Conservation (phyloP, 2,888 invertebrate species). For the Conomelus anceps region DNA sequence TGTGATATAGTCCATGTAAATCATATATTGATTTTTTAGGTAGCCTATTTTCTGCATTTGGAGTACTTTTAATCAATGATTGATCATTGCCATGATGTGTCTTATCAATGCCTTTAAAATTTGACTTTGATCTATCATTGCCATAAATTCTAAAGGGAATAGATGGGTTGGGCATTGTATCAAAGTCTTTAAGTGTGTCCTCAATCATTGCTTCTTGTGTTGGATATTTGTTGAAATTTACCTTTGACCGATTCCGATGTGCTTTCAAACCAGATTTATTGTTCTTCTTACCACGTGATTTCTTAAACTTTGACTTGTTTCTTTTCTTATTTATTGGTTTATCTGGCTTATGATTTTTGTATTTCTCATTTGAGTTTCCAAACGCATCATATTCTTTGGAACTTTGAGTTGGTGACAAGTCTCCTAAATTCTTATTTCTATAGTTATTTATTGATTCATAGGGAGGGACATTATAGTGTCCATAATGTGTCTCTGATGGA, state of each 20-base stretch:
- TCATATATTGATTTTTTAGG: not conserved
- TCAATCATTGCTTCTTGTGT: not conserved
- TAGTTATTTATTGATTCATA: not conserved
- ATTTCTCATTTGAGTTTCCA: too few species aligned
- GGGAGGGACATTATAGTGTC: not conserved
- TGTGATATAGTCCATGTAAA: not conserved
- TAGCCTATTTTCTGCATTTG: not conserved
- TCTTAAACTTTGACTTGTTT: not conserved
- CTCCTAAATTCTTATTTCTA: not conserved
- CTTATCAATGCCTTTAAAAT: not conserved
- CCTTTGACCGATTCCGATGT: not conserved
- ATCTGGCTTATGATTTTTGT: not conserved
- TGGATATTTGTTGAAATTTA: not conserved
- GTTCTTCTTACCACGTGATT: not conserved
- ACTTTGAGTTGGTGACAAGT: not conserved
- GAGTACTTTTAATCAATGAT: not conserved
- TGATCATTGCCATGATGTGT: not conserved
- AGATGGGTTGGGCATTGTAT: not conserved
- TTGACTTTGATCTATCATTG: not conserved
- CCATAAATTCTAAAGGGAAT: not conserved
- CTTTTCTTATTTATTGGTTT: not conserved
- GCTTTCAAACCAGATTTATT: not conserved
- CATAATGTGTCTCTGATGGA: not conserved
- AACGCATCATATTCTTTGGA: not conserved
- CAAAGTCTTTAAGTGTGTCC: not conserved